Evolutionary conservation across 2,797 vertebrate species (phyloP), one percentile per base, ranked within the genome.

Genomic region (Siniperca undulata): DNA sequence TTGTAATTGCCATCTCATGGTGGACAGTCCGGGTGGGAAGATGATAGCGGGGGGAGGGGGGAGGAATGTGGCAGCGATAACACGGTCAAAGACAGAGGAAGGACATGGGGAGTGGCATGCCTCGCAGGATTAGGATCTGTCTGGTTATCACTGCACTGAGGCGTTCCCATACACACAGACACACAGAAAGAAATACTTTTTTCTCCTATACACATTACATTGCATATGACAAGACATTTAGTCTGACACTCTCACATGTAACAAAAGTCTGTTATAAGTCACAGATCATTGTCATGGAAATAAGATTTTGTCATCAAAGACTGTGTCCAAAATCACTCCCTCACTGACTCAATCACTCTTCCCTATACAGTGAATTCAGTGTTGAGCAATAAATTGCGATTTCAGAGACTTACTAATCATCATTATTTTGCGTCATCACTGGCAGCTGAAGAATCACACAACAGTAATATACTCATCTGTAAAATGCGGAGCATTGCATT

Each of bases 1-100:
- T 87, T 80, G 78, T 88, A 90, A 90, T 91, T 89, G 87, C 83
- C 56, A 72, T 88, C 82, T 91, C 79, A 82, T 55, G 67, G 77
- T 82, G 85, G 69, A 81, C 67, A 14, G 82, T 82, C 60, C 7
- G 66, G 68, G 55, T 78, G 64, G 82, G 60, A 71, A 68, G 78
- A 76, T 66, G 81, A 81, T 67, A 77, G 52, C 0, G 3, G 55
- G 27, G 64, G 13, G 42, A 60, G 82, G 68, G 68, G 58, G 53
- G 60, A 73, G 50, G 61, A 53, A 83, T 46, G 85, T 78, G 78
- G 80, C 71, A 76, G 61, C 22, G 74, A 89, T 86, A 82, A 85
- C 72, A 64, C 3, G 17, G 80, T 83, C 81, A 86, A 84, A 88
- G 81, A 85, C 69, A 53, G 74, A 82, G 79, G 66, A 83, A 91